Conservation (phyloP, 2,888 invertebrate genomes). For the Cataglyphis livida region DNA sequence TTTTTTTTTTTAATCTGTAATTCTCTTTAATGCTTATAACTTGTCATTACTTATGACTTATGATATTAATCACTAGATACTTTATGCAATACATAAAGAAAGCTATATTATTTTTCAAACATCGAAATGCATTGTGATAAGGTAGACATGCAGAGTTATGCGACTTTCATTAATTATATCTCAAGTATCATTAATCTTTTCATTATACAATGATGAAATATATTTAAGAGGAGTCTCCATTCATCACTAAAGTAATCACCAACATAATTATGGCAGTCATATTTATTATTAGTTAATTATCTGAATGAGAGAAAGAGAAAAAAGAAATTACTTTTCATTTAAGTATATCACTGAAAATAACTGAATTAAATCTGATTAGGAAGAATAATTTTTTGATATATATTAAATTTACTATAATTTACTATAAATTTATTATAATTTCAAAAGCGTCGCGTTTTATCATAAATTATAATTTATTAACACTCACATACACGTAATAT, state of each 20-base stretch:
- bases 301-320: neutral
- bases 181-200: slow-evolving; percentile 5
- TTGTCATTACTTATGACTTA: neutral
- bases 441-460: slow-evolving; percentile 6
- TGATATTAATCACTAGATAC: neutral
- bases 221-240: neutral
- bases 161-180: neutral
- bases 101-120: neutral
- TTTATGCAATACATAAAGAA: neutral
- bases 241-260: neutral
- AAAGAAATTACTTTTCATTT: neutral
- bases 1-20: too few species aligned
- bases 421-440: too few species aligned
- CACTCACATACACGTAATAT: neutral
- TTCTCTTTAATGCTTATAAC: neutral
- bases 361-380: slow-evolving; percentile 2
- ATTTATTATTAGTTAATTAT: slow-evolving; percentile 1
- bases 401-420: neutral
- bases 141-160: neutral
- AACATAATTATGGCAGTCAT: neutral
- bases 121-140: neutral
- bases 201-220: neutral
- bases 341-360: slow-evolving; percentile 17
- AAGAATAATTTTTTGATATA: slow-evolving; percentile 7
- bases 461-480: slow-evolving; percentile 14